phyloP scores from a whole-genome alignment of 2,113 vertebrate species.

The Delphinapterus leucas region DNA sequence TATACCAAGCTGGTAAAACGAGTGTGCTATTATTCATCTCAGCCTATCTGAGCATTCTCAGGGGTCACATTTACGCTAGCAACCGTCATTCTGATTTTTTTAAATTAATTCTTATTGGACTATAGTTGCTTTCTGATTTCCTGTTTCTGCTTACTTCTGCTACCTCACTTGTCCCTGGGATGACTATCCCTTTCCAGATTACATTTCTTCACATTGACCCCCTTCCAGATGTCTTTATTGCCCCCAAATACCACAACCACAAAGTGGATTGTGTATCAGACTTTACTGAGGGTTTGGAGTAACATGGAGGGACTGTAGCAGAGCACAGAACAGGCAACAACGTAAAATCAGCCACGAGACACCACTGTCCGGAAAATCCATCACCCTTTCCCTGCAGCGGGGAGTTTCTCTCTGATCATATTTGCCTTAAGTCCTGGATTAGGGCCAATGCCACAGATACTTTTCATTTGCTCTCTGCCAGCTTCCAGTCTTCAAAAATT shows the following conservation, averaged over 20 bases:
- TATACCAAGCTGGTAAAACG: too few relatives aligned
- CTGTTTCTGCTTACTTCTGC: neutral
- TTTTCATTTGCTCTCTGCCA: neutral
- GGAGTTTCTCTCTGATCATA: too few relatives aligned
- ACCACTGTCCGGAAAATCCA: neutral
- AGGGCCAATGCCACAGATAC: neutral
- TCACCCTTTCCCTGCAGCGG: fast-evolving
- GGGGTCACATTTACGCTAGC: neutral
- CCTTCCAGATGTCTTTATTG: neutral
- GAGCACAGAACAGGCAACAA: neutral
- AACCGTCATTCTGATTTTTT: too few relatives aligned
- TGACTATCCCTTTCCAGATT: neutral
- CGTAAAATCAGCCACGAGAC: neutral
- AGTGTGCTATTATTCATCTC: too few relatives aligned
- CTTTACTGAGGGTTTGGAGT: neutral
- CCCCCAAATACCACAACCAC: neutral
- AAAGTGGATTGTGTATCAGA: neutral
- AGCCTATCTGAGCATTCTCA: fast-evolving
- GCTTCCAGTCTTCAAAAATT: neutral
- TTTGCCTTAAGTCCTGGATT: neutral
- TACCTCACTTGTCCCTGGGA: neutral
- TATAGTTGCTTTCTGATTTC: neutral
- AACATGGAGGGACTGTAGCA: neutral
- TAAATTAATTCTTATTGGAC: too few relatives aligned
- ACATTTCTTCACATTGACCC: neutral